Evolutionary conservation across 2,888 invertebrate genomes (phyloP), one percentile per base, ranked within the genome.

Genomic region (Harpalus rufipes): DNA sequence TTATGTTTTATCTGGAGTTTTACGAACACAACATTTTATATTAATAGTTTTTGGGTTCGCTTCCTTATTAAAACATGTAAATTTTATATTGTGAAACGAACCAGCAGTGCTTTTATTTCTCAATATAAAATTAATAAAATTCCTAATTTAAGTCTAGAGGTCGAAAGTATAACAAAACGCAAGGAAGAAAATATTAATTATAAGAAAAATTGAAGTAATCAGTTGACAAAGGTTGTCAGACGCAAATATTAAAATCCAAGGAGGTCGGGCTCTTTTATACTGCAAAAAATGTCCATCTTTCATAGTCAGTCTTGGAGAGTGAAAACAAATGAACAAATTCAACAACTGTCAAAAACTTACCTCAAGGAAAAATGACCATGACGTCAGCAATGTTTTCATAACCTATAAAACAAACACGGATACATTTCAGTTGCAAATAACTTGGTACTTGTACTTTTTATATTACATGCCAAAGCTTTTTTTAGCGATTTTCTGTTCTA

Each of bases 211-310:
- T 68, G 68, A 39, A 39, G 68, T 39, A 68, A 68, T 68, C 68
- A 68, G 68, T 68, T 68, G 68, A 68, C 68, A 68, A 68, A 68
- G 68, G 1, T 39, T 68, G 68, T 68, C 68, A 68, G 68, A 68
- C 25, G 68, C 68, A 68, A 68, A 68, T 68, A 68, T 68, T 68
- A 68, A 68, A 68, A 63, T 63, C 10, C 25, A 63, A 63, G 63
- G 12, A 63, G 21, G 61, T 16, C 21, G 8, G 25, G 6, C 39
- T 68, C 21, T 32, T 39, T 14, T 14, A 39, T 32, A 39, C 68
- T 32, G 68, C 68, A 39, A 68, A 68, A 68, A 68, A 68, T 68
- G 10, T 18, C 25, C 68, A 68, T 68, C 68, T 68, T 68, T 68
- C 39, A 68, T 14, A 68, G 68, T 32, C 39, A 7, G 39, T 14